These are phyloP conservation scores for Chloroclystis v-ata DNA, from an alignment of 2,888 invertebrate genomes.

Conservation along the genomic window DNA sequence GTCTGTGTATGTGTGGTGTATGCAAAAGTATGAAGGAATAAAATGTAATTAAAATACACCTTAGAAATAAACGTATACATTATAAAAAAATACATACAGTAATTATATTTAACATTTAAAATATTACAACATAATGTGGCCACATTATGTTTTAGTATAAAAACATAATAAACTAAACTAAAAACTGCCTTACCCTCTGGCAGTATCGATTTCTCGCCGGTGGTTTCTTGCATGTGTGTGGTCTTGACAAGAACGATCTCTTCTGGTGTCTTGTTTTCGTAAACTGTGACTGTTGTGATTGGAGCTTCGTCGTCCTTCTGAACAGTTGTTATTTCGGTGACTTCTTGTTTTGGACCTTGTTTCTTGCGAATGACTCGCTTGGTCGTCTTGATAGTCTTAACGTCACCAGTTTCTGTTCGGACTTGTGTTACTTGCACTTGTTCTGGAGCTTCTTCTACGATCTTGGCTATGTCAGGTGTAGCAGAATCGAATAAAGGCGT, in stretches of 20 bases:
- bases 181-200: too few species aligned
- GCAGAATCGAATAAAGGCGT: conserved; percentile 27
- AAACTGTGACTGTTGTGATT: conserved; percentile 20
- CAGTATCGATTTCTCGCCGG: too few species aligned
- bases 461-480: conserved; percentile 7
- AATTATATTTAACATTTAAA: too few species aligned
- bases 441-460: conserved; percentile 34
- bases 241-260: conserved; percentile 16
- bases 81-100: too few species aligned
- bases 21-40: too few species aligned
- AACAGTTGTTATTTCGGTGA: conserved; percentile 31
- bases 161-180: too few species aligned
- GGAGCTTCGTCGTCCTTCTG: conserved; percentile 26
- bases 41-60: too few species aligned
- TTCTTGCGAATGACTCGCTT: conserved; percentile 45
- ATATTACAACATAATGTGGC: too few species aligned
- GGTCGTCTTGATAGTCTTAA: conserved; percentile 28
- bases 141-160: too few species aligned
- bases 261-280: conserved; percentile 39
- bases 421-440: conserved; percentile 36
- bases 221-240: too few species aligned
- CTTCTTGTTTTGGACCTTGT: conserved; percentile 31
- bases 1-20: too few species aligned
- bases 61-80: too few species aligned
- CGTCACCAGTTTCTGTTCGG: conserved; percentile 36